Evolutionary conservation across 2,888 invertebrate species (phyloP).

Genomic region (Apotomis capreana): DNA sequence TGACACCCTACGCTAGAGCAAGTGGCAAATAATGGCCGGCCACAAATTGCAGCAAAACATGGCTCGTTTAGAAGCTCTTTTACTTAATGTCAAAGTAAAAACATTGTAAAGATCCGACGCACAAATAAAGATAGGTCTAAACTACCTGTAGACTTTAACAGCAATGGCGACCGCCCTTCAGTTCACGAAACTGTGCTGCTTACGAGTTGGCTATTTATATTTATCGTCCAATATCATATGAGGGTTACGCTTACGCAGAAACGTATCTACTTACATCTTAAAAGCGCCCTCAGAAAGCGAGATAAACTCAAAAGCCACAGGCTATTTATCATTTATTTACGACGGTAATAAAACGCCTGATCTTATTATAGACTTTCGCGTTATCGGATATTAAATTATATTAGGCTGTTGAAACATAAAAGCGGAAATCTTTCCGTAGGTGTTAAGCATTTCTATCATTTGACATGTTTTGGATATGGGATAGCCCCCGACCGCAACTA

Average conservation of each 20-base stretch:
- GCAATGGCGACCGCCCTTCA: too few relatives aligned
- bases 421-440: background rate
- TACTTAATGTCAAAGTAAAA: too few relatives aligned
- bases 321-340: constrained; percentile 30
- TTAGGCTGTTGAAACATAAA: background rate
- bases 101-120: too few relatives aligned
- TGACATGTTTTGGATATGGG: constrained; percentile 28
- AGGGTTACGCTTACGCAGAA: background rate
- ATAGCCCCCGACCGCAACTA: constrained; percentile 23
- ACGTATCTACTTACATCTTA: constrained; percentile 20
- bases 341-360: constrained; percentile 16
- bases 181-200: too few relatives aligned
- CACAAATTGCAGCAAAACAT: too few relatives aligned
- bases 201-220: constrained; percentile 4
- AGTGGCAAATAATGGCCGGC: too few relatives aligned
- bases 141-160: too few relatives aligned
- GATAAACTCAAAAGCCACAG: constrained; percentile 22
- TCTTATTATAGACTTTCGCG: constrained; percentile 9
- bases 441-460: constrained; percentile 28
- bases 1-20: too few relatives aligned
- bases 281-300: constrained; percentile 3
- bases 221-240: constrained; percentile 9
- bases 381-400: constrained; percentile 11
- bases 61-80: too few relatives aligned
- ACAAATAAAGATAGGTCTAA: too few relatives aligned